Evolutionary conservation across 2,797 vertebrate genomes (phyloP).

Genomic region (Rousettus madagascariensis): DNA sequence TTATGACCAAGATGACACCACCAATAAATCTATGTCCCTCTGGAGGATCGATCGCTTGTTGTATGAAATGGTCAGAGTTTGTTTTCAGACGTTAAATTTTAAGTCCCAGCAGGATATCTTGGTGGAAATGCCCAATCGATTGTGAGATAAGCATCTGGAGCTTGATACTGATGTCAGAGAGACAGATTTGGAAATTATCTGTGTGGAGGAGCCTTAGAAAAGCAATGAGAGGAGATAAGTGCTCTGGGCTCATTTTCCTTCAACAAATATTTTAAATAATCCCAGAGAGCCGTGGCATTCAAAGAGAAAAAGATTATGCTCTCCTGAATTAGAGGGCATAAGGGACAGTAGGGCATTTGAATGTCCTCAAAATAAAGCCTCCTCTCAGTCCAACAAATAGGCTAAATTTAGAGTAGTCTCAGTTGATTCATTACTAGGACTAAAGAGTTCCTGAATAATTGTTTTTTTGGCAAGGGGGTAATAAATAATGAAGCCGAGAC

Average conservation of each 20-base stretch:
- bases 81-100: neutral
- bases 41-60: neutral
- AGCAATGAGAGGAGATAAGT: neutral
- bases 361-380: neutral
- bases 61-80: neutral
- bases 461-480: neutral
- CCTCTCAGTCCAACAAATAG: neutral
- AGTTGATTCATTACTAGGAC: neutral
- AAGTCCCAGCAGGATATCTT: neutral
- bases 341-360: neutral
- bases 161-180: neutral
- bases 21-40: neutral
- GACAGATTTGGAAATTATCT: neutral
- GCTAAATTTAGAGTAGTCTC: neutral
- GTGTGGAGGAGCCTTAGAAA: neutral
- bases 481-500: neutral
- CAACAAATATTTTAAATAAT: slow-evolving; percentile 17
- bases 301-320: neutral
- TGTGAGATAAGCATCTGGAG: neutral
- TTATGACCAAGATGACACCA: neutral
- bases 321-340: neutral
- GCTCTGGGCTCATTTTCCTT: neutral
- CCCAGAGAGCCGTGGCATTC: neutral
- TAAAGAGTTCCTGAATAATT: neutral
- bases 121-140: neutral